A percentile compares a stretch with the other conserved stretches of the same genome.
Evolutionary conservation across 2,797 vertebrate species (phyloP).

Genomic region (Fistularia commersonii): DNA sequence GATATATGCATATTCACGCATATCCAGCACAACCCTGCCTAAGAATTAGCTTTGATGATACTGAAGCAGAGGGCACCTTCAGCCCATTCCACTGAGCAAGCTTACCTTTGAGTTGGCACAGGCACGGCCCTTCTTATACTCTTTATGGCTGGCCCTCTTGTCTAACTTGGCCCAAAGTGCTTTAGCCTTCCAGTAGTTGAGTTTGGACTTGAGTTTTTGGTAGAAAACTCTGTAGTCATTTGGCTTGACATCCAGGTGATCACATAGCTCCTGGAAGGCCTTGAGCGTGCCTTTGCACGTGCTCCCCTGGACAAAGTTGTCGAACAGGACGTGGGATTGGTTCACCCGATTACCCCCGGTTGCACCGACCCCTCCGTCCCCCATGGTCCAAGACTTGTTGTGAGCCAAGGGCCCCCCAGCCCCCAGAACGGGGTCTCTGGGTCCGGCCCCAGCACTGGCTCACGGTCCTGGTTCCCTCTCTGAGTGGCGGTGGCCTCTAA

Average conservation of each 20-base stretch:
- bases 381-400: slow-evolving; percentile 69
- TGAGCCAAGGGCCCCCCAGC: slow-evolving; percentile 56
- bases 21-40: too few relatives aligned
- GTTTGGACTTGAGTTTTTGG: slow-evolving; percentile 95
- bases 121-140: slow-evolving; percentile 95
- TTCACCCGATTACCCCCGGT: slow-evolving; percentile 75
- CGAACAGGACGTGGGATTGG: slow-evolving; percentile 87
- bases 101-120: slow-evolving; percentile 92
- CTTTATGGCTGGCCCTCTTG: slow-evolving; percentile 92
- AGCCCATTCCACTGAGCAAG: background rate
- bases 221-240: slow-evolving; percentile 91
- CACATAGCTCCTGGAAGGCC: slow-evolving; percentile 96
- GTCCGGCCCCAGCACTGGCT: slow-evolving; percentile 59
- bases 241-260: slow-evolving; percentile 89
- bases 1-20: too few relatives aligned
- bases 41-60: too few relatives aligned
- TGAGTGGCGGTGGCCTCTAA: slow-evolving; percentile 40
- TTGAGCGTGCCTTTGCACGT: slow-evolving; percentile 95
- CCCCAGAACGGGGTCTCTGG: slow-evolving; percentile 57
- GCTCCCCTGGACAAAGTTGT: slow-evolving; percentile 91
- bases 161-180: slow-evolving; percentile 97
- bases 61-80: too few relatives aligned
- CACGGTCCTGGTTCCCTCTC: slow-evolving; percentile 25
- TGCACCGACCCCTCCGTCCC: slow-evolving; percentile 64
- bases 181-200: slow-evolving; percentile 99